phyloP scores from a whole-genome alignment of 1,140 invertebrate genomes.

The Leptestheria dahalacensis region DNA sequence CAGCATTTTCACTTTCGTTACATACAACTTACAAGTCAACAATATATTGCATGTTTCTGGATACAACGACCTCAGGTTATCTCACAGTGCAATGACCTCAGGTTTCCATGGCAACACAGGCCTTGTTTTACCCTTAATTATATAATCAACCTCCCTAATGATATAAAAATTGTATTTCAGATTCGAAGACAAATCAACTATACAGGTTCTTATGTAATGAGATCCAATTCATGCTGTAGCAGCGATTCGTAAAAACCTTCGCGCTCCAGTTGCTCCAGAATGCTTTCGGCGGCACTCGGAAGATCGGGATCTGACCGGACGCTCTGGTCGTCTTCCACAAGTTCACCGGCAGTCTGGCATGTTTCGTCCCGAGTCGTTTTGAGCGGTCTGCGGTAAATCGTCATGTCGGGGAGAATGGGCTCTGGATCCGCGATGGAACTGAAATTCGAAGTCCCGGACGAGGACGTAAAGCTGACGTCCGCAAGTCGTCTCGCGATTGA shows the following conservation, averaged over 20 bases:
- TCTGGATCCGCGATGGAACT: neutral
- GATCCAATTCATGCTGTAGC: neutral
- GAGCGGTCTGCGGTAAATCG: neutral
- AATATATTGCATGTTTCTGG: no score
- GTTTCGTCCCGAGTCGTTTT: neutral
- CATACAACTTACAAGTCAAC: no score
- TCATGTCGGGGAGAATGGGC: neutral
- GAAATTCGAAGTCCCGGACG: neutral
- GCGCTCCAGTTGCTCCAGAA: neutral
- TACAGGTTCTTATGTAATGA: neutral
- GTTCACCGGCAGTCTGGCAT: neutral
- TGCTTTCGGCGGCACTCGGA: neutral
- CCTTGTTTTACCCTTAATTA: neutral
- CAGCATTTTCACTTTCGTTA: no score
- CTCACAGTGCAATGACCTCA: neutral
- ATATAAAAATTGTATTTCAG: neutral
- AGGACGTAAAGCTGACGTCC: neutral
- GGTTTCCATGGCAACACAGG: no score
- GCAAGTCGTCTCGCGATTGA: neutral
- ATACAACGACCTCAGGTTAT: no score
- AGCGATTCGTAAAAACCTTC: neutral
- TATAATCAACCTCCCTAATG: neutral
- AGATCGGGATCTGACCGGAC: neutral
- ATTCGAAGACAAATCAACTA: neutral
- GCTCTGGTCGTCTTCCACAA: neutral